Percentiles rank a stretch among this genome's conserved stretches.
Evolutionary conservation across 2,797 vertebrate genomes (phyloP).

Genomic region (Enteromius treurensis): DNA sequence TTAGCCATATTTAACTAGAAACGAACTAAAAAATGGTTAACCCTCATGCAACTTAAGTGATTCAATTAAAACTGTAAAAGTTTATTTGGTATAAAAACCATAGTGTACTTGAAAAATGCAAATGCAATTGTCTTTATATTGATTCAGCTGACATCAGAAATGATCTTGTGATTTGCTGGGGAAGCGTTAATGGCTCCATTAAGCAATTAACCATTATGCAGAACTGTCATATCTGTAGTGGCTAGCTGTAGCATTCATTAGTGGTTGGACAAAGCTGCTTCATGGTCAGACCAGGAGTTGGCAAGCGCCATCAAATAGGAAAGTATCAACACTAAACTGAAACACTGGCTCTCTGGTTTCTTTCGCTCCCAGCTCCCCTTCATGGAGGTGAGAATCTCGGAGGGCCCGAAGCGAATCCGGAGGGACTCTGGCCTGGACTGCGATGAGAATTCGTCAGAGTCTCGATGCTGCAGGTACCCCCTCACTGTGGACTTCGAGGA

Average conservation of each 20-base stretch:
- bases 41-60: not conserved
- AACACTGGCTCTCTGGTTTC: conserved; percentile 13
- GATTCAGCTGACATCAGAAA: not conserved
- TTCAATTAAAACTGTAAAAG: not conserved
- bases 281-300: not conserved
- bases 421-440: conserved; percentile 93
- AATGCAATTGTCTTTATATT: not conserved
- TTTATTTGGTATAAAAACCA: not conserved
- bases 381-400: conserved; percentile 94
- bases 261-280: not conserved
- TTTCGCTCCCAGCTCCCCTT: conserved; percentile 86
- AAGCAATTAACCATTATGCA: not conserved
- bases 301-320: not conserved
- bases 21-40: not conserved
- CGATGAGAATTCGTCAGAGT: conserved; percentile 91
- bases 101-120: not conserved
- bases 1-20: not conserved
- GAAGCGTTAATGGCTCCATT: not conserved
- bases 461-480: conserved; percentile 93
- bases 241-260: not conserved
- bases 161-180: not conserved
- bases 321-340: not conserved
- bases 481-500: conserved; percentile 97
- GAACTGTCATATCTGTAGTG: not conserved
- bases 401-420: conserved; percentile 85